phyloP scores from a whole-genome alignment of 2,113 vertebrate species.

The Sitta europaea region DNA sequence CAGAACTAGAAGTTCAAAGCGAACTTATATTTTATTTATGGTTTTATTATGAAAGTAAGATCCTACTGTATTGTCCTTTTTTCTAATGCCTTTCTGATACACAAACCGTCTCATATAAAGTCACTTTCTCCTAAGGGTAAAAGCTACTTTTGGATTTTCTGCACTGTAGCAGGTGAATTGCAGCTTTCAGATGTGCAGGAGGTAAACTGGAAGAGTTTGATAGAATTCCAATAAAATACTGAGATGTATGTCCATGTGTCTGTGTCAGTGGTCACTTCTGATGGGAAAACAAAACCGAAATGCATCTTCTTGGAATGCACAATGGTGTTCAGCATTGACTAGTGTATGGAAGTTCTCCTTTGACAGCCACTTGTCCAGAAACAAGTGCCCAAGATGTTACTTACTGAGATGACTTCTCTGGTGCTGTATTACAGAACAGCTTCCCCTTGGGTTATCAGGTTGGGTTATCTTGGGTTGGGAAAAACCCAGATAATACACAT shows the following conservation, averaged over 20 bases:
- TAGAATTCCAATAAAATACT: too few species aligned
- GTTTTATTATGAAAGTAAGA: background rate
- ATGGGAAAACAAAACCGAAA: too few species aligned
- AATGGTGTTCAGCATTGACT: background rate
- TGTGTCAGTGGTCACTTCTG: too few species aligned
- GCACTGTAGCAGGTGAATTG: too few species aligned
- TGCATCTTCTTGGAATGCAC: too few species aligned
- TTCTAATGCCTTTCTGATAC: background rate
- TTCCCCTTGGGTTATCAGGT: background rate
- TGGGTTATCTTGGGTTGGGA: background rate
- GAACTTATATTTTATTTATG: background rate
- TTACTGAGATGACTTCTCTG: background rate
- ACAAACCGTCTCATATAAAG: background rate
- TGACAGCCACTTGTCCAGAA: background rate
- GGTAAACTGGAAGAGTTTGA: too few species aligned
- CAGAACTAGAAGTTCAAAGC: background rate
- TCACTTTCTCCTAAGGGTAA: background rate
- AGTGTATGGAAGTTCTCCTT: background rate
- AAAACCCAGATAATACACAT: background rate
- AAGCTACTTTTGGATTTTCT: too few species aligned
- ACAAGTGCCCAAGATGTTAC: background rate
- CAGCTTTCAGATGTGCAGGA: too few species aligned
- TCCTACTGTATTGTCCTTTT: background rate
- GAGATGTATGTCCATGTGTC: too few species aligned
- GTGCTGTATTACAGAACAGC: background rate